Base-by-base conservation (phyloP, 2,888 invertebrate genomes). In the Escarpia spicata region DNA sequence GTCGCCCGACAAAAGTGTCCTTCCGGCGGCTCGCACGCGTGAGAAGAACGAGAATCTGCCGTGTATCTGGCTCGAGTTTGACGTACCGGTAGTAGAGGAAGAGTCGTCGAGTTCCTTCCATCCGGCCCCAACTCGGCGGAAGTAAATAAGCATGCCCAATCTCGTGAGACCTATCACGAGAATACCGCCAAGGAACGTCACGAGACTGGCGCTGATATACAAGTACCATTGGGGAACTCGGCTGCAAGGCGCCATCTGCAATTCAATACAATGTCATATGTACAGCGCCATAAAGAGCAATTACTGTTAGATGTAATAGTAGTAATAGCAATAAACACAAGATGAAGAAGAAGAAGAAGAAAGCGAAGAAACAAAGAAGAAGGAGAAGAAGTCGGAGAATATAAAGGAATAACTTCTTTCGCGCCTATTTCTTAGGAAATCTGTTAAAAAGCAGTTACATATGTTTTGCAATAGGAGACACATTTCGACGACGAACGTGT, bases 151-250 rank as follows among this genome's bases (percentile, higher is more conserved):
- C 75, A 75, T 75, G 26, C 4, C 75, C 15, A 75, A 26, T 75
- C 75, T 75, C 75, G 75, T 26, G 75, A 75, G 75, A 26, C 75
- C 75, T 75, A 75, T 75, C 75, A 75, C 75, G 75, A 94, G 31
- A 9, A 94, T 92, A 19, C 94, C 94, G 6, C 94, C 94, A 45
- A 94, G 92, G 93, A 93, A 93, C 52, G 93, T 91, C 91, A 93
- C 92, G 26, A 93, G 92, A 19, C 93, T 58, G 43, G 92, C 93
- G n/a, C 91, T 91, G 89, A 94, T 93, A 92, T 93, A 91, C 43
- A 92, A 92, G 92, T 92, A 92, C 94, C 94, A 94, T 15, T 92
- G 19, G 15, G 2, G 19, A 19, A 93, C 92, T 89, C 91, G 45
- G 15, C 93, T 93, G 90, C 94, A 94, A 15, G 94, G 93, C 92